Conservation (phyloP, 2,113 vertebrate genomes). For the Holacanthus passer region DNA sequence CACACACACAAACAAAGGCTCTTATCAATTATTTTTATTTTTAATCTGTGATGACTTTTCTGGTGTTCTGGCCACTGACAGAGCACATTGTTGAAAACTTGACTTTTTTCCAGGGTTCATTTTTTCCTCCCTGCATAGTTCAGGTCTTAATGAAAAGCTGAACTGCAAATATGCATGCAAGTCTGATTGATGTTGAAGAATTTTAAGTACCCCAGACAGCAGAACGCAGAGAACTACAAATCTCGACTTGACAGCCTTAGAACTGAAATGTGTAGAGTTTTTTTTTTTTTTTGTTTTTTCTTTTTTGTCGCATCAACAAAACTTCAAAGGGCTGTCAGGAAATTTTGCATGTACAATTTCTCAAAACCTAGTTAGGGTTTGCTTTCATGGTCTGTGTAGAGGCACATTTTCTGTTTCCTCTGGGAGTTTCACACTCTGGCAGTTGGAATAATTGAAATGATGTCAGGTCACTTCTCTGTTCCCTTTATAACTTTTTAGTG, state of each 20-base stretch:
- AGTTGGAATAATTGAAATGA: constrained; percentile 40
- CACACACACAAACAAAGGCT: neutral
- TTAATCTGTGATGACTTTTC: neutral
- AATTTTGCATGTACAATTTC: constrained; percentile 40
- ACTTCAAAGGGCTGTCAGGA: constrained; percentile 56
- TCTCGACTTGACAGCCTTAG: constrained; percentile 32
- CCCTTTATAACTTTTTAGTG: constrained; percentile 16
- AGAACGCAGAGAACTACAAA: constrained; percentile 39
- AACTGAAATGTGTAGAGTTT: constrained; percentile 35
- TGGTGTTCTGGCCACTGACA: neutral
- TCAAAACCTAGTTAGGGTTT: constrained; percentile 32
- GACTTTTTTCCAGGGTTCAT: neutral
- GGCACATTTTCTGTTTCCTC: constrained; percentile 10
- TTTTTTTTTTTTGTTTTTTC: constrained; percentile 16
- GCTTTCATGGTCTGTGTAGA: constrained; percentile 21
- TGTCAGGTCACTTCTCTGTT: constrained; percentile 15
- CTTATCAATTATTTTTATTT: too few relatives aligned
- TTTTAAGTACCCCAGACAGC: constrained; percentile 54
- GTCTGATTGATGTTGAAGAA: constrained; percentile 48
- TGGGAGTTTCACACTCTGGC: constrained; percentile 12
- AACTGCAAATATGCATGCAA: constrained; percentile 17
- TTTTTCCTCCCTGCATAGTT: neutral
- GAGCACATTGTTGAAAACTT: neutral
- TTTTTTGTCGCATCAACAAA: constrained; percentile 45
- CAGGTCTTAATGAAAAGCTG: constrained; percentile 30